Conservation (phyloP, 2,888 invertebrate genomes). For the Eupithecia subfuscata region DNA sequence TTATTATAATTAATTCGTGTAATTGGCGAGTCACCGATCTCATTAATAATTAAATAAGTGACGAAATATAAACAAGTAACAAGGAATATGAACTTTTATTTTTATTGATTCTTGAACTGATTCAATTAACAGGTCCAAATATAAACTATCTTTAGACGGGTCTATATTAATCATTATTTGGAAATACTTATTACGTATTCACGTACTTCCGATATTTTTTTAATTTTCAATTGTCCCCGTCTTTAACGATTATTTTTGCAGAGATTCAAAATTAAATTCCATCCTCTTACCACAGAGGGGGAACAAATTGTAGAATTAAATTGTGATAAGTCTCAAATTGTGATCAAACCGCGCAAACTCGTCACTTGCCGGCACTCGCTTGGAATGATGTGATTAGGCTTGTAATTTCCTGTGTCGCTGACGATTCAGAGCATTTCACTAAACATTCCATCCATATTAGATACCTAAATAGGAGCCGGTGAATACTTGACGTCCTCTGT, state of each 20-base stretch:
- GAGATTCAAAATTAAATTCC: conserved; percentile 24
- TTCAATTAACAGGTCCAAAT: too few relatives aligned
- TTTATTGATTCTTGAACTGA: too few relatives aligned
- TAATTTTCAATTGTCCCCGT: background rate
- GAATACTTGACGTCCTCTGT: too few relatives aligned
- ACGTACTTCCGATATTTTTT: background rate
- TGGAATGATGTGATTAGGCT: conserved; percentile 74
- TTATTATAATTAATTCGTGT: too few relatives aligned
- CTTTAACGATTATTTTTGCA: conserved; percentile 19
- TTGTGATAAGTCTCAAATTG: conserved; percentile 44
- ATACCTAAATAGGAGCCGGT: background rate
- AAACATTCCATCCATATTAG: conserved; percentile 39
- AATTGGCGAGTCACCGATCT: too few relatives aligned
- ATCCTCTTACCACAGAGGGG: conserved; percentile 30
- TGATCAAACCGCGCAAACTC: conserved; percentile 47
- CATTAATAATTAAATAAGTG: too few relatives aligned
- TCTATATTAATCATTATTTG: too few relatives aligned
- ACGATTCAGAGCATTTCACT: conserved; percentile 54
- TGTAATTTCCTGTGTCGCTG: conserved; percentile 74
- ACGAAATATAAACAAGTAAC: too few relatives aligned
- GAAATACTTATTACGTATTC: background rate
- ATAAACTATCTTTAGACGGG: too few relatives aligned
- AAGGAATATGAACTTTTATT: too few relatives aligned
- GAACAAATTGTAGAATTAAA: conserved; percentile 38
- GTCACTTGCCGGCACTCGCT: conserved; percentile 65